Base-by-base conservation (phyloP, 2,888 invertebrate genomes). In the Cacoxenus indagator region DNA sequence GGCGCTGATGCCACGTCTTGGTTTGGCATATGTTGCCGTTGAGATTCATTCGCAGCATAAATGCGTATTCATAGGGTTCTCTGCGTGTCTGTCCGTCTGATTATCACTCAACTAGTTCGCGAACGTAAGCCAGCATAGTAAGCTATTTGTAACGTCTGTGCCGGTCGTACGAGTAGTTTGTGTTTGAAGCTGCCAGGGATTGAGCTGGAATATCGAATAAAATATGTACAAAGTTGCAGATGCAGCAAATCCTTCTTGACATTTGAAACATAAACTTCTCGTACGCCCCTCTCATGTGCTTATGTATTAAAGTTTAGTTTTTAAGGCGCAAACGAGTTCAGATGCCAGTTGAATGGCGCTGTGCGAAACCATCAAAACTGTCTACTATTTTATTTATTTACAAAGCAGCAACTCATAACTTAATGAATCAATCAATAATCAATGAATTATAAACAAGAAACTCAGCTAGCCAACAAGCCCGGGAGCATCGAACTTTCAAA, bases 1-100 rank as follows among this genome's bases (percentile, higher is more conserved):
- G 26, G 70, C 88, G 77, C 14, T 57, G n/a, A n/a, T 14, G 37
- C 17, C 31, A 22, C 22, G 37, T 43, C 3, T 55, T 45, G 45
- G 27, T 43, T 45, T 26, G 24, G 24, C 9, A 24, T 24, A 9
- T 55, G 55, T 9, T 55, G 22, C 51, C 26, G 26, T 55, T 37
- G 37, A 37, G 37, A 37, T 37, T 37, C 37, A 37, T n/a, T n/a
- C n/a, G n/a, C 6, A 17, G 19, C 48, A 17, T 48, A 48, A 48
- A n/a, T 48, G 48, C 37, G 37, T 48, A 5, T 14, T 48, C n/a
- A 19, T 48, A 48, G 17, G 48, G 3, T 48, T 48, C 48, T 48
- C 8, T 6, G 1, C 17, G n/a, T 3, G 48, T 48, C n/a, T 1
- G n/a, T 48, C 48, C 1, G n/a, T 48, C 48, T 4, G 17, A n/a